A percentile compares a stretch with the other conserved stretches of the same genome.
These are phyloP conservation scores for Leptinotarsa texana DNA, from an alignment of 1,140 invertebrate species.

Conservation along the genomic window DNA sequence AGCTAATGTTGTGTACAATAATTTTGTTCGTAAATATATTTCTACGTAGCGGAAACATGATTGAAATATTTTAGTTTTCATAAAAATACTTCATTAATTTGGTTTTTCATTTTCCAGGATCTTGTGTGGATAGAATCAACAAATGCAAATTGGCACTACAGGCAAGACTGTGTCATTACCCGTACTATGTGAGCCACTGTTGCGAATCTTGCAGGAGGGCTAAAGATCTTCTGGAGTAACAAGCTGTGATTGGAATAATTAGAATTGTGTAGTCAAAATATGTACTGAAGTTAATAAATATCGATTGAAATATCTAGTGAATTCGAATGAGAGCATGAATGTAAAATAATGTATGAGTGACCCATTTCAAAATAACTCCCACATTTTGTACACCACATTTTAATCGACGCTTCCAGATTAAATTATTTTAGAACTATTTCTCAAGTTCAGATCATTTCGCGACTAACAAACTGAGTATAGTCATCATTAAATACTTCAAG, in stretches of 20 bases:
- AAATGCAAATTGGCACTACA: conserved; percentile 79
- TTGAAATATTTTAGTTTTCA: no score
- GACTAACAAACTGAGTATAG: no score
- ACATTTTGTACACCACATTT: no score
- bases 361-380: no score
- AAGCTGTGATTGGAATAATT: conserved; percentile 36
- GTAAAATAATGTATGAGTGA: background rate
- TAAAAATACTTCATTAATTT: conserved; percentile 6
- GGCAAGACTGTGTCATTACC: conserved; percentile 77
- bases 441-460: no score
- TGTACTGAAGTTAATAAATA: conserved; percentile 34
- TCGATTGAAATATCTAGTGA: conserved; percentile 7
- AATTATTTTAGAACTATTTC: no score
- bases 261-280: conserved; percentile 35
- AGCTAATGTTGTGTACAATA: no score
- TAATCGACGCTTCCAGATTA: no score
- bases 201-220: conserved; percentile 68
- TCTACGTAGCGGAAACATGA: no score
- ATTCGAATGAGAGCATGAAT: conserved; percentile 23
- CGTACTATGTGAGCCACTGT: conserved; percentile 78
- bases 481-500: no score
- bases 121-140: conserved; percentile 71
- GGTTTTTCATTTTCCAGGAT: conserved; percentile 48
- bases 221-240: conserved; percentile 49
- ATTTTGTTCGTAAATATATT: no score